Base-by-base conservation (phyloP, 2,113 vertebrate genomes). In the Malaclemys terrapin region DNA sequence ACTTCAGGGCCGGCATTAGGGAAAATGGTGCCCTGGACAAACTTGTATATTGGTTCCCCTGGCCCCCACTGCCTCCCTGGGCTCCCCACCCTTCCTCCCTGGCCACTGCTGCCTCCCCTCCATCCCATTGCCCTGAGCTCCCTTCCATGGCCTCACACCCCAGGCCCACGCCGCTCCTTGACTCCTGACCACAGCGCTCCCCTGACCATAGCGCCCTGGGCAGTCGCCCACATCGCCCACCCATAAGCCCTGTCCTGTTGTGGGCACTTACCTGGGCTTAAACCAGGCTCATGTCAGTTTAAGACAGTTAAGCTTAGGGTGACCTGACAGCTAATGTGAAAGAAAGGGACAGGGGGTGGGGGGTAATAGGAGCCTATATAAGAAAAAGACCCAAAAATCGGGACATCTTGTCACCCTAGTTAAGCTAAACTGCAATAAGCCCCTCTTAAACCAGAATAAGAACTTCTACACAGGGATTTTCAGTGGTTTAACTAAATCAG, bases 391-490 rank as follows among this genome's bases (percentile, higher is more conserved):
- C 50, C 50, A 1, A 50, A 50, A 50, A 50, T 50, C 13, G 2
- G 50, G 50, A 16, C 14, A 50, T 50, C 4, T 50, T 14, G 50
- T 50, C 50, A 50, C 50, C 50, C 50, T 50, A 65, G 20, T 80
- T 65, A 75, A 76, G 78, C 25, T 57, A 3, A 54, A 93, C 79
- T 22, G 5, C 38, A 1, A 49, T 1, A 62, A 31, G 65, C n/a
- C n/a, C n/a, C n/a, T 25, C 6, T 11, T 0, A 50, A 8, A 4
- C 1, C 19, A 25, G 14, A 2, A 8, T 4, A 0, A 76, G 24
- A 24, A 42, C 9, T 5, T 76, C 72, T 45, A 0, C 1, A 5
- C 1, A 17, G 8, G 24, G 1, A 14, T n/a, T 20, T 20, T 2
- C 3, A 42, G 0, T 17, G 6, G 0, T 14, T 89, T 47, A 42